Evolutionary conservation across 1,140 invertebrate genomes (phyloP).

Genomic region (Gerris buenoi): DNA sequence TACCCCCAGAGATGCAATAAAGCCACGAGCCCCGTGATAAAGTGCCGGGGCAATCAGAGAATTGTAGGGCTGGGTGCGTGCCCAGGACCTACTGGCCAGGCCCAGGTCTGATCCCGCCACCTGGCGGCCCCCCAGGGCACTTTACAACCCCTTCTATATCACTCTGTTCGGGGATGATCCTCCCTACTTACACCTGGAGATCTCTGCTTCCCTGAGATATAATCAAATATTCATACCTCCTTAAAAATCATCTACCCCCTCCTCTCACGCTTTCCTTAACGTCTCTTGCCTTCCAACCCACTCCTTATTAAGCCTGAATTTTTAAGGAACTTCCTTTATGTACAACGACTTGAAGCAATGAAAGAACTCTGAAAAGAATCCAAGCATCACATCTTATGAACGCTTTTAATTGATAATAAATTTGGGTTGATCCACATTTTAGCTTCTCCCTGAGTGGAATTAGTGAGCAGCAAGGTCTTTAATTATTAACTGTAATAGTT

Average conservation of each 20-base stretch:
- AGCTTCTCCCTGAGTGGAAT: too few species aligned
- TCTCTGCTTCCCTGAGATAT: background rate
- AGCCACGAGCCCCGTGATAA: background rate
- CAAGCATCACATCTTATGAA: too few species aligned
- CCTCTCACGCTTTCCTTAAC: background rate
- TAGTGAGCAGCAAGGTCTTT: too few species aligned
- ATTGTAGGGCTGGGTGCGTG: background rate
- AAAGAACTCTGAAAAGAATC: too few species aligned
- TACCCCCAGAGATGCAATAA: background rate
- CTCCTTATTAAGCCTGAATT: too few species aligned
- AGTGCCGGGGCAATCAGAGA: background rate
- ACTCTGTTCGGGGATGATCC: background rate
- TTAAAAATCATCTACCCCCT: background rate
- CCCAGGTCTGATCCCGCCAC: background rate
- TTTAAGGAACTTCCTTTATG: too few species aligned
- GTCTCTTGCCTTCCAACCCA: too few species aligned
- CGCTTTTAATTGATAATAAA: too few species aligned
- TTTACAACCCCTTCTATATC: background rate
- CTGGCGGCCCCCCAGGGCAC: background rate
- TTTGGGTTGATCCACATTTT: too few species aligned
- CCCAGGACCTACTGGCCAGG: background rate
- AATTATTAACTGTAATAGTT: too few species aligned
- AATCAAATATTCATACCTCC: background rate
- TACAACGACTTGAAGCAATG: too few species aligned
- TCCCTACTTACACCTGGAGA: background rate